Base-by-base conservation (phyloP, 2,113 vertebrate species). In the Chelonoidis abingdonii region DNA sequence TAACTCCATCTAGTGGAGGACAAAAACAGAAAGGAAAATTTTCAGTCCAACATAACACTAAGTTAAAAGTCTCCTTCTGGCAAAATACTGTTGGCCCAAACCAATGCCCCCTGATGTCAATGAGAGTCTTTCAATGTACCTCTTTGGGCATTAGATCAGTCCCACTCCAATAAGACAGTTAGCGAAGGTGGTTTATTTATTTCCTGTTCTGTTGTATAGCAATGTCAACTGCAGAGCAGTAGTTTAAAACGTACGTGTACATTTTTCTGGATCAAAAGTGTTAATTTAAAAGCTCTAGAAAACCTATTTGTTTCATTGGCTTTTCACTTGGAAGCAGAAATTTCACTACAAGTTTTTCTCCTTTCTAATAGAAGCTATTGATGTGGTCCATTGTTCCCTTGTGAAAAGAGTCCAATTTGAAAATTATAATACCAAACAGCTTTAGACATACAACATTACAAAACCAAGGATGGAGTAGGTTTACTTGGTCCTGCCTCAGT, bases 41-140 rank as follows among this genome's bases (percentile, higher is more conserved):
- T 78, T 44, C 44, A 78, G 75, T 44, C 4, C 6, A 47, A 78
- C 21, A 16, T 78, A 27, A 27, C 10, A 47, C 38, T 78, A 76
- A 47, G 41, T 78, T 78, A 27, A 78, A 78, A 78, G 25, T 5
- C 62, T 4, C 49, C 72, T 97, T 88, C 86, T 92, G 91, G 87
- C 59, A 96, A 96, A 91, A 93, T 87, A 94, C 75, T 90, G 19
- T 89, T 81, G 76, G 59, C 94, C 50, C 44, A 92, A 93, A 93
- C 89, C 92, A 95, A 89, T 35, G 90, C 57, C 41, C 4, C 85
- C 79, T 53, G 92, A 62, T 52, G 31, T 84, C 35, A 78, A 78
- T 54, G 25, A 91, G 7, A 89, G 53, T 84, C 14, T 93, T 91
- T 35, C 53, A 75, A 59, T 59, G 25, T 29, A 59, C 49, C 10